Evolutionary conservation across 2,888 invertebrate species (phyloP).

Genomic region (Leptothorax acervorum): DNA sequence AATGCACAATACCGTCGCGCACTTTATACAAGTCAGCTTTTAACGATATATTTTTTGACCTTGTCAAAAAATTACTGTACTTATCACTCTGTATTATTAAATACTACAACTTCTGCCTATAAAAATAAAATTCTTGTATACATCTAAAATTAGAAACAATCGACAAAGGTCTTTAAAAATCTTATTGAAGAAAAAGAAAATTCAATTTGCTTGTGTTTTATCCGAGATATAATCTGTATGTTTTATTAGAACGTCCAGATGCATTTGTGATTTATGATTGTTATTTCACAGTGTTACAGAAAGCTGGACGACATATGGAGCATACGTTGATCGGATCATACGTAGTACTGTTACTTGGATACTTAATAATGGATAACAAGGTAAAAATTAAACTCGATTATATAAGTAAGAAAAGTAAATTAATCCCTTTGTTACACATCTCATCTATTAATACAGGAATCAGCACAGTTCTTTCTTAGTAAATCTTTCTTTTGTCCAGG

Average conservation of each 20-base stretch:
- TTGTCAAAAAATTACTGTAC: not conserved
- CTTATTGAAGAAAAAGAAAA: not conserved
- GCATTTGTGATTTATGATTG: conserved; percentile 30
- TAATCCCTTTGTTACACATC: not conserved
- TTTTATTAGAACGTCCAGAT: not conserved
- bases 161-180: not conserved
- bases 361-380: conserved; percentile 93
- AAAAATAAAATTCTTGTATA: not conserved
- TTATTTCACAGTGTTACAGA: conserved; percentile 92
- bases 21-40: not conserved
- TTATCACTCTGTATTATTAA: not conserved
- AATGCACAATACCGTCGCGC: not conserved
- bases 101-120: not conserved
- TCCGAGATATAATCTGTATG: not conserved
- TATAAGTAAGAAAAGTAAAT: not conserved
- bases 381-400: conserved; percentile 80
- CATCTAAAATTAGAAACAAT: not conserved
- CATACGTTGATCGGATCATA: conserved; percentile 98
- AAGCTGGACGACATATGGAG: conserved; percentile 99
- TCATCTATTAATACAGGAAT: not conserved
- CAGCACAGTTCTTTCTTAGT: conserved; percentile 1
- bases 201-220: not conserved
- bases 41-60: not conserved
- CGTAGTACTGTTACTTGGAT: conserved; percentile 95
- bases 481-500: conserved; percentile 82